Evolutionary conservation across 2,797 vertebrate species (phyloP).

Genomic region (Enteromius treurensis): DNA sequence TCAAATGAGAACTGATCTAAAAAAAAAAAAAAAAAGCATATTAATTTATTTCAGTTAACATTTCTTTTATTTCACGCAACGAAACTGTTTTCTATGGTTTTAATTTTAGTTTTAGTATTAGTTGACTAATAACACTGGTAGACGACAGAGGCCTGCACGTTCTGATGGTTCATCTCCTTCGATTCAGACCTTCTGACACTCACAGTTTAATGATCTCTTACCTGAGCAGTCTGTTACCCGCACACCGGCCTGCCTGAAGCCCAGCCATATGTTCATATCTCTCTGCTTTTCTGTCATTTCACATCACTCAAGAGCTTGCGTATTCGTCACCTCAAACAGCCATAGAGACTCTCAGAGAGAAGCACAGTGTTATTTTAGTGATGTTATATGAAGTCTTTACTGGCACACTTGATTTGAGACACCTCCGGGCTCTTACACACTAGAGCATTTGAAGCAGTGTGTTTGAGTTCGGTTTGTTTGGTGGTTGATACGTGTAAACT

Average conservation of each 20-base stretch:
- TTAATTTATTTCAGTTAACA: background rate
- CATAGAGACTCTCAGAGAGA: background rate
- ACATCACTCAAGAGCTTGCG: background rate
- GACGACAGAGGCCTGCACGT: background rate
- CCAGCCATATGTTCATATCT: constrained; percentile 18
- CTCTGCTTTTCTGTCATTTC: constrained; percentile 5
- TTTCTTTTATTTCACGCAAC: background rate
- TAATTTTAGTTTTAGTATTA: background rate
- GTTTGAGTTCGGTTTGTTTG: background rate
- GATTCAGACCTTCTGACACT: background rate
- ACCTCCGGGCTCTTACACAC: background rate
- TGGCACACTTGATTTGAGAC: background rate
- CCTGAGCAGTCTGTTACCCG: constrained; percentile 11
- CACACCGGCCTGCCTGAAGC: constrained; percentile 12
- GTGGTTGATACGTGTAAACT: background rate
- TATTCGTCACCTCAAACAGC: background rate
- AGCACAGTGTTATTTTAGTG: background rate
- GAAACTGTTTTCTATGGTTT: background rate
- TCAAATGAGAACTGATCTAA: too few species aligned
- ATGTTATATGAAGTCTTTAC: constrained; percentile 9
- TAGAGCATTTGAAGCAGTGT: background rate
- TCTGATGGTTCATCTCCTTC: background rate
- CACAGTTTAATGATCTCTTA: constrained; percentile 8
- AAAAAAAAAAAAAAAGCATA: too few species aligned
- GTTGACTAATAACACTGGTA: background rate